Evolutionary conservation across 1,140 invertebrate species (phyloP).

Genomic region (Drosophila asahinai): DNA sequence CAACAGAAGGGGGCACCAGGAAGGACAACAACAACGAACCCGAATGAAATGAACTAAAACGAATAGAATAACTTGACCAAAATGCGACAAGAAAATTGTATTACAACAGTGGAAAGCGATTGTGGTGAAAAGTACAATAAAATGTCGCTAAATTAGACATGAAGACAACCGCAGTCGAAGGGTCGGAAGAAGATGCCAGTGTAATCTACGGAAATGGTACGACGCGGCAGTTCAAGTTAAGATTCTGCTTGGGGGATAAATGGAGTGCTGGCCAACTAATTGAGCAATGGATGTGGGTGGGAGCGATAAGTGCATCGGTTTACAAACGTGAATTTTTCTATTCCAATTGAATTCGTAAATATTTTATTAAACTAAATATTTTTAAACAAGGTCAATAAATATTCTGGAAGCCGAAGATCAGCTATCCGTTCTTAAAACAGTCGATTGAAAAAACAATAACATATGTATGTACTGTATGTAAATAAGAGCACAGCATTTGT

Average conservation of each 20-base stretch:
- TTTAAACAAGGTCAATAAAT: no score
- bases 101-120: conserved; percentile 81
- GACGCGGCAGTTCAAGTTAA: conserved; percentile 7
- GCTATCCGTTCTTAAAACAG: no score
- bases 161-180: conserved; percentile 69
- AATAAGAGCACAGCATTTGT: no score
- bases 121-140: conserved; percentile 82
- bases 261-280: conserved; percentile 38
- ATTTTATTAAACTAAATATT: no score
- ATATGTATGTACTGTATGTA: no score
- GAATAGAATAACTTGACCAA: conserved; percentile 76
- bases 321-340: neutral
- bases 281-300: conserved; percentile 15
- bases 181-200: conserved; percentile 9
- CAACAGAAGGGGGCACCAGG: conserved; percentile 17
- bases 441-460: no score
- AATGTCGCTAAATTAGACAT: conserved; percentile 84
- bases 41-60: conserved; percentile 47
- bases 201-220: conserved; percentile 29
- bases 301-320: conserved; percentile 14
- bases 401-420: no score
- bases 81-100: conserved; percentile 82
- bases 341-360: neutral
- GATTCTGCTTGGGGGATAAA: conserved; percentile 18
- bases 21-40: conserved; percentile 56